Base-by-base conservation (phyloP, 2,113 vertebrate genomes). In the Electrona antarctica region DNA sequence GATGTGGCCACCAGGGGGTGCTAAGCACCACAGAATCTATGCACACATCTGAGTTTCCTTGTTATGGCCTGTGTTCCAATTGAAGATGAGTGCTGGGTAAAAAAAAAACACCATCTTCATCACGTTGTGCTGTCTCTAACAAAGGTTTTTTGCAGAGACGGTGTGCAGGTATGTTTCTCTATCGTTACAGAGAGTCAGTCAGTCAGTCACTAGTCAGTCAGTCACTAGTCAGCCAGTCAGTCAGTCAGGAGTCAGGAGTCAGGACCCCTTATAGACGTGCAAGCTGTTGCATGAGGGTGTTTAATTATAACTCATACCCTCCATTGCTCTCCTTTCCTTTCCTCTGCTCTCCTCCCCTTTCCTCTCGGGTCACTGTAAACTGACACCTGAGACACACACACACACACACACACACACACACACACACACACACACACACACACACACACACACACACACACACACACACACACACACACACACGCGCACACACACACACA, bases 181-280 rank as follows among this genome's bases (percentile, higher is more conserved):
- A 41, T 41, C 3, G 33, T 41, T 41, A 41, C 3, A 41, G 33
- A 41, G 33, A 41, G 33, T 41, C 33, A 41, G 33, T 41, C 33
- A 41, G 48, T 54, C 2, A 6, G 51, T 41, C 33, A n/a, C n/a
- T n/a, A 41, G 48, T 54, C 2, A 6, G 51, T 41, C 33, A 41
- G 48, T 54, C 2, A 6, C 10, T 1, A n/a, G n/a, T n/a, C n/a
- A n/a, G n/a, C n/a, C n/a, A 41, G 33, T 41, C 33, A 41, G 33
- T 41, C 33, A 41, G 48, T 54, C 2, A 6, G 51, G 21, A 41
- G 48, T 54, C 2, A 6, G 51, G 21, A 3, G 5, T 78, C 74
- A 82, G 84, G 82, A 82, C 84, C 76, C 70, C 65, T 88, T 89
- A 78, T 81, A 85, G 87, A 60, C 70, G 84, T 86, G 83, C 74